A percentile compares a stretch with the other conserved stretches of the same genome.
phyloP scores from a whole-genome alignment of 2,797 vertebrate species.

The Sebastes paucispinis region DNA sequence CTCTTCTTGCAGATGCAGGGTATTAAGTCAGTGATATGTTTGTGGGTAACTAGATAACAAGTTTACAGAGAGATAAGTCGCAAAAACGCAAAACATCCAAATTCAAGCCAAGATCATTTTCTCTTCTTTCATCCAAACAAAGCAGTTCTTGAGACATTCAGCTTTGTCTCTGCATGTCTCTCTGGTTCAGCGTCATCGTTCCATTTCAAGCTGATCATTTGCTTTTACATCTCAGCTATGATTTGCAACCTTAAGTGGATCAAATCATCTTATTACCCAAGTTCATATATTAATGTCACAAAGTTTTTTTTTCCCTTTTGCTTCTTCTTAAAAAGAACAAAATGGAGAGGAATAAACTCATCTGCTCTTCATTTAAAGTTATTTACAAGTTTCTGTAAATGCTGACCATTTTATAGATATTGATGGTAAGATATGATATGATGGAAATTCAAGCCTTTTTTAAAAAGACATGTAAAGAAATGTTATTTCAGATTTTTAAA shows the following conservation, averaged over 20 bases:
- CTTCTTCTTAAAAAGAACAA: neutral
- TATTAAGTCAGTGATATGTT: neutral
- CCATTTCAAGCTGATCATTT: conserved; percentile 48
- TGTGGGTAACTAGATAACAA: neutral
- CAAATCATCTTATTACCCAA: neutral
- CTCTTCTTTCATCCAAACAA: neutral
- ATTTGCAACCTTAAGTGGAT: conserved; percentile 18
- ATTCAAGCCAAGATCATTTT: neutral
- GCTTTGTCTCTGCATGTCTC: neutral
- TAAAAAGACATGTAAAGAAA: too few species aligned
- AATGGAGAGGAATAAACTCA: neutral
- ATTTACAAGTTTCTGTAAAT: neutral
- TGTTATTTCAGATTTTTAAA: neutral
- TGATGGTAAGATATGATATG: too few species aligned
- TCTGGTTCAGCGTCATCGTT: conserved; percentile 15
- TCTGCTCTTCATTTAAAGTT: neutral
- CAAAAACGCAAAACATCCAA: neutral
- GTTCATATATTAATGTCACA: neutral
- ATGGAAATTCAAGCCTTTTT: neutral
- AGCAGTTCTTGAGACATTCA: neutral
- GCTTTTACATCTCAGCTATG: conserved; percentile 19
- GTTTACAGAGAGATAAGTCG: neutral
- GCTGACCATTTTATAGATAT: neutral
- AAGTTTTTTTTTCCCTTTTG: neutral
- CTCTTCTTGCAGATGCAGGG: too few species aligned